A percentile compares a stretch with the other conserved stretches of the same genome.
phyloP scores from a whole-genome alignment of 2,797 vertebrate genomes.

The Propithecus perrieri region DNA sequence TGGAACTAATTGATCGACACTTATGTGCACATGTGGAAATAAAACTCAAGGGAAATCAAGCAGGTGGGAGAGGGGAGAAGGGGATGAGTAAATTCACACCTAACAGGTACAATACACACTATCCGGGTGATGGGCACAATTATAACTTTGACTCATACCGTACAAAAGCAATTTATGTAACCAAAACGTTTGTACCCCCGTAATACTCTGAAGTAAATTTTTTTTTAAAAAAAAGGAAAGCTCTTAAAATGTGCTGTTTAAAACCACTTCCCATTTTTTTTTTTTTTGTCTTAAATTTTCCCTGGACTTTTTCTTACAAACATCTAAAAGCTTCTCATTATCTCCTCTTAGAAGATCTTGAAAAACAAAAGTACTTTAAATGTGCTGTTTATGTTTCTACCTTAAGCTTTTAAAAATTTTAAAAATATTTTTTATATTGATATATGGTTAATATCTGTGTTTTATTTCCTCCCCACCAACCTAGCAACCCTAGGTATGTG shows the following conservation, averaged over 20 bases:
- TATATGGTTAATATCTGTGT: not conserved
- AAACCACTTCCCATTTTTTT: not conserved
- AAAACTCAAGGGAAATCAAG: too few species aligned
- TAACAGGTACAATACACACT: too few species aligned
- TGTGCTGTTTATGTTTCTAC: not conserved
- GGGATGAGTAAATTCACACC: too few species aligned
- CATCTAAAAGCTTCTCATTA: not conserved
- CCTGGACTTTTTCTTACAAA: not conserved
- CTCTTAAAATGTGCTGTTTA: not conserved
- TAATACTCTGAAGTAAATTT: too few species aligned
- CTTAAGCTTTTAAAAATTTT: not conserved
- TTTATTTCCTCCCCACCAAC: not conserved
- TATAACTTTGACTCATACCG: too few species aligned
- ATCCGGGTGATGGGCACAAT: too few species aligned
- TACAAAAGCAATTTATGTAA: too few species aligned
- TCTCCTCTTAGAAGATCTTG: not conserved
- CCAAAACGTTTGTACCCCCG: too few species aligned
- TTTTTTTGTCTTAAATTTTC: not conserved
- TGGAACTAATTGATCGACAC: too few species aligned
- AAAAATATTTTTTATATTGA: not conserved
- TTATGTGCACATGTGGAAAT: too few species aligned
- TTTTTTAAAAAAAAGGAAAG: not conserved
- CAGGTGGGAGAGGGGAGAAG: too few species aligned
- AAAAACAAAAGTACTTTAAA: conserved; percentile 8
- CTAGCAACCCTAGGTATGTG: not conserved